A percentile compares a stretch with the other conserved stretches of the same genome.
These are phyloP conservation scores for Halocynthia aurantium DNA, from an alignment of 23 tunicate genomes.

Conservation along the genomic window DNA sequence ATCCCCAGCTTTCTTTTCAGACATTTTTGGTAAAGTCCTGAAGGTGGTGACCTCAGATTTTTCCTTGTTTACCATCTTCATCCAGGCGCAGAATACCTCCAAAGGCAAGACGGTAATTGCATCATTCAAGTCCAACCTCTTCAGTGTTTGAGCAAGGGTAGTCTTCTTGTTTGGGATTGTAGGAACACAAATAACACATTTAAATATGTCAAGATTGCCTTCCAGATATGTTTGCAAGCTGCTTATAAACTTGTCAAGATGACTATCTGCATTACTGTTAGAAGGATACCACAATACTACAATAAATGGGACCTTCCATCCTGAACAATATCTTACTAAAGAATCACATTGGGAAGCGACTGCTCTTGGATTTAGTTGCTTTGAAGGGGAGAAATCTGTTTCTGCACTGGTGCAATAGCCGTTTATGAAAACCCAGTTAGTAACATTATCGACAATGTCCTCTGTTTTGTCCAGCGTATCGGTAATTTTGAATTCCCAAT, in stretches of 20 bases:
- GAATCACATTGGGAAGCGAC: neutral
- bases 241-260: neutral
- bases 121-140: neutral
- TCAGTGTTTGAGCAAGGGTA: neutral
- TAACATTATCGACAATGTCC: neutral
- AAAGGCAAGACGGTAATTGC: neutral
- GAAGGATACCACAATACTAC: constrained; percentile 5
- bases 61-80: neutral
- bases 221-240: neutral
- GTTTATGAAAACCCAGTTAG: constrained; percentile 25
- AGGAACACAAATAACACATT: neutral
- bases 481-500: too few relatives aligned
- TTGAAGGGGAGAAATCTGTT: neutral
- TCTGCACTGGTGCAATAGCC: constrained; percentile 18
- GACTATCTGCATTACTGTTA: neutral
- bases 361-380: neutral
- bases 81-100: neutral
- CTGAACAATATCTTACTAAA: neutral
- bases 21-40: constrained; percentile 14
- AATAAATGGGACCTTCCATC: neutral
- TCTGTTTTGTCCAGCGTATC: neutral
- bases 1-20: too few relatives aligned
- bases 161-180: neutral
- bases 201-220: neutral
- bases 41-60: neutral